These are phyloP conservation scores for Unio pictorum DNA, from an alignment of 2,888 invertebrate genomes.

Conservation along the genomic window DNA sequence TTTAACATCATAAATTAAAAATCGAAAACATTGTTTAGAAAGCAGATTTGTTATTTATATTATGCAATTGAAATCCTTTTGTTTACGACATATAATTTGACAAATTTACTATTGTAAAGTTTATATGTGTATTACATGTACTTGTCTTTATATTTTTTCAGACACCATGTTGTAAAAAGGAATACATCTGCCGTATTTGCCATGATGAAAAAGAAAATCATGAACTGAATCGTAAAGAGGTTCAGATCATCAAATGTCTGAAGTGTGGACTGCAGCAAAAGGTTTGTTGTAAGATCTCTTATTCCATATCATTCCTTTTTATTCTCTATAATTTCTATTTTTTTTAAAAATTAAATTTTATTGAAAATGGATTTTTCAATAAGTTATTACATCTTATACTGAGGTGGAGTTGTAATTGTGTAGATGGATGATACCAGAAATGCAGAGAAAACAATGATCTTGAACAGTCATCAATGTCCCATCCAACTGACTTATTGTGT, in stretches of 20 bases:
- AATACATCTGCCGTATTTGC: conserved; percentile 90
- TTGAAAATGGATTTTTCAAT: too few species aligned
- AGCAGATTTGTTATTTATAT: conserved; percentile 24
- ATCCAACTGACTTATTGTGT: too few species aligned
- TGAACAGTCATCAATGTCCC: too few species aligned
- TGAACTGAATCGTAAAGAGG: conserved; percentile 86
- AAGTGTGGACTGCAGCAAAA: conserved; percentile 84
- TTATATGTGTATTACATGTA: background rate
- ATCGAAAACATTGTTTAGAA: conserved; percentile 3
- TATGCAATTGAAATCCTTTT: background rate
- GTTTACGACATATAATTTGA: background rate
- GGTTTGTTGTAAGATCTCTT: conserved; percentile 34
- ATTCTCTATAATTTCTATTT: background rate
- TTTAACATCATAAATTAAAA: too few species aligned
- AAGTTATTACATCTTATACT: too few species aligned
- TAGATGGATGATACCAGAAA: too few species aligned
- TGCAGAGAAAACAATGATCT: too few species aligned
- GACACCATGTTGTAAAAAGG: conserved; percentile 92
- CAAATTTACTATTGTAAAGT: background rate
- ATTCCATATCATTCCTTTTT: background rate
- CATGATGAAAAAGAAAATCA: conserved; percentile 91
- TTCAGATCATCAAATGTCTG: conserved; percentile 87
- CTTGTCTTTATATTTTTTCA: conserved; percentile 72
- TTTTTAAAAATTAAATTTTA: background rate
- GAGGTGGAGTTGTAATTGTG: too few species aligned